Base-by-base conservation (phyloP, 2,797 vertebrate genomes). In the Austrolebias charrua region DNA sequence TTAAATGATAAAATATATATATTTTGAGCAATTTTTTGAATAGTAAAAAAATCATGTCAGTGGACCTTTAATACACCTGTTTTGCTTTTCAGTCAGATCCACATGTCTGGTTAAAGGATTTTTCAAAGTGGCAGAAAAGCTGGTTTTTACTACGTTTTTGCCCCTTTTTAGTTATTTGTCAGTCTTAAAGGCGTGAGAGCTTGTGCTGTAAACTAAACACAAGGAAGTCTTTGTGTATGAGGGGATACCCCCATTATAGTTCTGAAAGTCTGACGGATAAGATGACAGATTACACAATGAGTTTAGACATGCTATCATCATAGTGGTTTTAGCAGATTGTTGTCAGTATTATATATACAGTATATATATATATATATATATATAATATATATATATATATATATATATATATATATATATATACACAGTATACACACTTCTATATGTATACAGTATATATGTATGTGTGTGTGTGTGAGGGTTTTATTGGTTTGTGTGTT, bases 191-290 rank as follows among this genome's bases (percentile, higher is more conserved):
- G 68, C 62, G 63, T 69, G 63, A 74, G 35, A 56, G 55, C 35
- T 45, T 77, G 60, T 20, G n/a, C 62, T 52, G 42, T 40, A 29
- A 6, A 14, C 48, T 52, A 52, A 16, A 60, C 59, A 76, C 78
- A 79, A 76, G 16, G 47, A 56, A 42, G 59, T 56, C 58, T 80
- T 47, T 84, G 76, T 87, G 33, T 31, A 3, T 2, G 4, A 64
- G 63, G 70, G 67, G 40, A 54, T 59, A 10, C 56, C 63, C 73
- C 63, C 66, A 51, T 12, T 11, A 11, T 12, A 15, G 14, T 64
- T 69, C 33, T 55, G 49, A 63, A 76, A 76, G 72, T 55, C 46
- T 70, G 73, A 71, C 71, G 49, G 68, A 78, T 55, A 43, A 70
- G 31, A 29, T 9, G 14, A 4, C 51, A 64, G 63, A 49, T 80